Percentiles rank a stretch among this genome's conserved stretches.
Evolutionary conservation across 1,140 invertebrate genomes (phyloP).

Genomic region (Trichomalopsis sarcophagae): DNA sequence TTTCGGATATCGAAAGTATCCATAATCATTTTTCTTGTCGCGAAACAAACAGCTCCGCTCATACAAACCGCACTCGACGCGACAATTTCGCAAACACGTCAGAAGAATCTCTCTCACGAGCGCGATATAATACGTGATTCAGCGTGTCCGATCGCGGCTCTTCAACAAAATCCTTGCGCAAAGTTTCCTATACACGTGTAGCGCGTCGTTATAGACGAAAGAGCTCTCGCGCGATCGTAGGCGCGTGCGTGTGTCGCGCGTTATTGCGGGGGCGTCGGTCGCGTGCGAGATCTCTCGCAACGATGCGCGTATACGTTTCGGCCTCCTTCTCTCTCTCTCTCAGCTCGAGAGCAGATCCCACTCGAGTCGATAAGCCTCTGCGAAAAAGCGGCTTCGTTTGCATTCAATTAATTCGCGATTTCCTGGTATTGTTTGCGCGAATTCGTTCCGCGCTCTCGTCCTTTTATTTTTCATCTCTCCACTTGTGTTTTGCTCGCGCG

Average conservation of each 20-base stretch:
- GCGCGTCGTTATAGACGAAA: background rate
- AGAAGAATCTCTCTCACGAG: background rate
- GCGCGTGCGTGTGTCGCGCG: background rate
- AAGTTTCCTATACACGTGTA: background rate
- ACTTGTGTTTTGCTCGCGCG: no score
- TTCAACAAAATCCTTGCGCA: background rate
- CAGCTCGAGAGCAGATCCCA: background rate
- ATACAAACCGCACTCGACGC: background rate
- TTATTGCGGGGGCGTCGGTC: constrained; percentile 17
- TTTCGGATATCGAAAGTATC: no score
- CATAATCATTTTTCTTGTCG: no score
- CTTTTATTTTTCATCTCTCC: no score
- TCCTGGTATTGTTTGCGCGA: constrained; percentile 29
- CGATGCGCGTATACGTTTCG: background rate
- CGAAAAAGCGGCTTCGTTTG: background rate
- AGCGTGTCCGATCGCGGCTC: background rate
- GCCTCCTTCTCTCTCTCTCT: background rate
- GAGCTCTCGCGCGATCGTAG: background rate
- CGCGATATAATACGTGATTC: background rate
- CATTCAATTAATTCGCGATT: constrained; percentile 23
- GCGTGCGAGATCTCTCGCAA: constrained; percentile 4
- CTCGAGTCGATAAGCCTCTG: background rate
- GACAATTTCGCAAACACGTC: background rate
- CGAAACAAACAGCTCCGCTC: background rate
- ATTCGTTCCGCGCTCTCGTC: background rate